Evolutionary conservation across 2,113 vertebrate genomes (phyloP).

Genomic region (Silurus asotus): DNA sequence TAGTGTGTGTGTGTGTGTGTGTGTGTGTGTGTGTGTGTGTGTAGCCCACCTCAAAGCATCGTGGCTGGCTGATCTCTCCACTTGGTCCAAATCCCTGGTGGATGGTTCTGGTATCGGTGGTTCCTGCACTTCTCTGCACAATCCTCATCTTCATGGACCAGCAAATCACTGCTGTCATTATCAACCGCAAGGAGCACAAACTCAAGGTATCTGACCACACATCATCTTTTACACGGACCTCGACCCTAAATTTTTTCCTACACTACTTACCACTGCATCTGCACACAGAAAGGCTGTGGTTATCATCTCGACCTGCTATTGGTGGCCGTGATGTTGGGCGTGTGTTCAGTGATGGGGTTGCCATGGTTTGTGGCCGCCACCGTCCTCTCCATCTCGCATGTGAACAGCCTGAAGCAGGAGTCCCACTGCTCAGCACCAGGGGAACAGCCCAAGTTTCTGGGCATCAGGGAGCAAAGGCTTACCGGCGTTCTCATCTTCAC

Average conservation of each 20-base stretch:
- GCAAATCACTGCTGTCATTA: constrained; percentile 95
- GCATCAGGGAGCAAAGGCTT: constrained; percentile 90
- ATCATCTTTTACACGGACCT: neutral
- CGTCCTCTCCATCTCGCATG: constrained; percentile 94
- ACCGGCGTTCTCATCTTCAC: constrained; percentile 94
- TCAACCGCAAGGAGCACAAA: constrained; percentile 97
- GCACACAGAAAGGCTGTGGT: constrained; percentile 89
- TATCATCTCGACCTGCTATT: constrained; percentile 96
- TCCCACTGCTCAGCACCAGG: constrained; percentile 92
- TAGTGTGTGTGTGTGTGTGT: neutral
- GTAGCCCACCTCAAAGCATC: constrained; percentile 83
- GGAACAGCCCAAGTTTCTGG: constrained; percentile 94
- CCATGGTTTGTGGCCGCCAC: constrained; percentile 98
- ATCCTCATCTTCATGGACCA: constrained; percentile 99
- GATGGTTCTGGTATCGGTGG: constrained; percentile 83
- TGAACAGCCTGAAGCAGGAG: constrained; percentile 96
- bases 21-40: neutral
- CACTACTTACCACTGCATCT: constrained; percentile 11
- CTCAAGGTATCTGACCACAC: constrained; percentile 78
- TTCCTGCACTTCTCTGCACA: constrained; percentile 93
- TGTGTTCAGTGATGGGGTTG: constrained; percentile 95
- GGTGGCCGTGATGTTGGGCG: constrained; percentile 90
- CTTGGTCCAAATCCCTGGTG: constrained; percentile 91
- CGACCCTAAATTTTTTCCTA: neutral
- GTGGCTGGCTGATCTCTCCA: constrained; percentile 92